Conservation (phyloP, 2,888 invertebrate genomes). For the Sthenelais limicola region DNA sequence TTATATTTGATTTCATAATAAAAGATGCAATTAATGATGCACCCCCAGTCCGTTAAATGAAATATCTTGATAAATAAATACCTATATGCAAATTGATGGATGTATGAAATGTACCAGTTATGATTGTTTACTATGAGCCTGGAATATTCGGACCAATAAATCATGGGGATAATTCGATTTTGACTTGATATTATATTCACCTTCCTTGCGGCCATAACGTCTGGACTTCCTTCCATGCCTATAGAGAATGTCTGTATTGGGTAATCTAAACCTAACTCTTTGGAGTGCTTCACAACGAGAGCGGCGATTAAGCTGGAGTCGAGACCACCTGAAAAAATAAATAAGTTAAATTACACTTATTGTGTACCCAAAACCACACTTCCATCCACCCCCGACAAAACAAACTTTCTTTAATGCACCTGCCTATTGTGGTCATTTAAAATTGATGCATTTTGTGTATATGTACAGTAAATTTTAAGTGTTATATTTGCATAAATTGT, state of each 20-base stretch:
- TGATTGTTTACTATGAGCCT: too few species aligned
- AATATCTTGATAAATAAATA: background rate
- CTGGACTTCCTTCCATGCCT: constrained; percentile 90
- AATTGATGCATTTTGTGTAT: too few species aligned
- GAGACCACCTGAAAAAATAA: constrained; percentile 76
- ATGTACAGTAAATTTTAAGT: too few species aligned
- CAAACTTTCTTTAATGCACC: too few species aligned
- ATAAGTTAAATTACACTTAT: background rate
- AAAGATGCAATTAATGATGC: too few species aligned
- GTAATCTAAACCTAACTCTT: constrained; percentile 63
- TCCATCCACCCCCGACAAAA: too few species aligned
- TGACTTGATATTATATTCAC: constrained; percentile 50
- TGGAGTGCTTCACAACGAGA: constrained; percentile 70
- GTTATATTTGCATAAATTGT: background rate
- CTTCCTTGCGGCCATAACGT: constrained; percentile 86
- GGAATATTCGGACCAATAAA: background rate
- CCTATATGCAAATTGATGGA: background rate
- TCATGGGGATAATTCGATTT: background rate
- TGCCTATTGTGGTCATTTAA: too few species aligned
- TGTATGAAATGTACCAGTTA: background rate
- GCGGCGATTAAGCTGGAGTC: constrained; percentile 88
- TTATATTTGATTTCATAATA: background rate
- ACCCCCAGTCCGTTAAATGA: background rate
- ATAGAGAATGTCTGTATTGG: constrained; percentile 86
- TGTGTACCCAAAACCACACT: too few species aligned